phyloP scores from a whole-genome alignment of 92 coral and sea anemone genomes.

The Epizoanthus illoricatus region DNA sequence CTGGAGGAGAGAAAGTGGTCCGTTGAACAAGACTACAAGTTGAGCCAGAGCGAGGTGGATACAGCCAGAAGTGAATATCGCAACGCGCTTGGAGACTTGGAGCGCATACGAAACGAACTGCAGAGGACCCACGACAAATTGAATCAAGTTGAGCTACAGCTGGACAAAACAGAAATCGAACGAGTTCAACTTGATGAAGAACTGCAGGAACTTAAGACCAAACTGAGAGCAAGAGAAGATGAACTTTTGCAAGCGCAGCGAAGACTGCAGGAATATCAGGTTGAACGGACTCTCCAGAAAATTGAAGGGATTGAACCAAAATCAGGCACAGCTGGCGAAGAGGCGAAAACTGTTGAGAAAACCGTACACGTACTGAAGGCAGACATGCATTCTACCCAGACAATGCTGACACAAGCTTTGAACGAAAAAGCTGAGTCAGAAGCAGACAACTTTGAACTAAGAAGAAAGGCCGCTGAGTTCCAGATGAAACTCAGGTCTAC shows the following conservation, averaged over 20 bases:
- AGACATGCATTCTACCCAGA: not conserved
- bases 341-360: not conserved
- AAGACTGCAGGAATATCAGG: not conserved
- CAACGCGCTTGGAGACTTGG: conserved; percentile 7
- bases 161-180: not conserved
- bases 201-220: not conserved
- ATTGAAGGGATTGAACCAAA: not conserved
- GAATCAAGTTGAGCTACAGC: not conserved
- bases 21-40: conserved; percentile 12
- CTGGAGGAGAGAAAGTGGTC: conserved; percentile 16
- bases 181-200: conserved; percentile 11
- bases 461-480: conserved; percentile 19
- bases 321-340: not conserved
- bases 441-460: conserved; percentile 9
- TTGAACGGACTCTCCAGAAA: not conserved
- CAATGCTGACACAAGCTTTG: conserved; percentile 1
- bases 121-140: not conserved
- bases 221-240: conserved; percentile 8
- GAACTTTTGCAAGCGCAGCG: conserved; percentile 12
- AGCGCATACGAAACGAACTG: not conserved
- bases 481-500: not conserved
- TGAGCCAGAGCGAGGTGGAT: conserved; percentile 8
- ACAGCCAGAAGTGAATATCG: not conserved
- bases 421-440: conserved; percentile 15
- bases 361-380: not conserved